phyloP scores from a whole-genome alignment of 2,113 vertebrate species.

The Lepus americanus region DNA sequence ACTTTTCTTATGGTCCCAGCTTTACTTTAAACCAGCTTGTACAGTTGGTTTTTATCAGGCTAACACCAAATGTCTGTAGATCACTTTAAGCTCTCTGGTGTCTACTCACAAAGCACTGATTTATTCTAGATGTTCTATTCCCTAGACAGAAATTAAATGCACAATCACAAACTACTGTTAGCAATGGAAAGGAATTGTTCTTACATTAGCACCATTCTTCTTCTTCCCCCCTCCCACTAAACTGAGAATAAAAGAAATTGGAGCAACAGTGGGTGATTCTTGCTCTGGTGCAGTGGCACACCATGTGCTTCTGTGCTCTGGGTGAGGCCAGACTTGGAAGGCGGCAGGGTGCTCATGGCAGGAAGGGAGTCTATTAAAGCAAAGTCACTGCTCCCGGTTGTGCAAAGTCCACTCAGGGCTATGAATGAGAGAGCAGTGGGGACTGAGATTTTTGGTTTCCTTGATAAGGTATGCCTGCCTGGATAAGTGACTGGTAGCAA shows the following conservation, averaged over 20 bases:
- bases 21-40: neutral
- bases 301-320: conserved; percentile 38
- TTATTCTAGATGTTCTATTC: neutral
- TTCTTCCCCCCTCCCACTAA: neutral
- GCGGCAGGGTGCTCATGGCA: neutral
- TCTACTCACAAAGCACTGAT: neutral
- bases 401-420: neutral
- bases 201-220: neutral
- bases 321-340: conserved; percentile 40
- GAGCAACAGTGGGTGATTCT: neutral
- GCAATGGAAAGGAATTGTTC: conserved; percentile 40
- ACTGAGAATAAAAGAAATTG: conserved; percentile 22
- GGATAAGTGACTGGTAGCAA: too few species aligned
- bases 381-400: neutral
- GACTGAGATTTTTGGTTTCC: neutral
- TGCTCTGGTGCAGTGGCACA: neutral
- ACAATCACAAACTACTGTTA: conserved; percentile 15
- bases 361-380: neutral
- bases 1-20: neutral
- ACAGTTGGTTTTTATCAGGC: neutral
- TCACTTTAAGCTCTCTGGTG: neutral
- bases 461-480: neutral
- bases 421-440: neutral
- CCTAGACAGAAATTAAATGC: conserved; percentile 22
- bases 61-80: neutral